Percentiles rank a stretch among this genome's conserved stretches.
Conservation (phyloP, 1,140 invertebrate genomes). For the Drosophila grimshawi region DNA sequence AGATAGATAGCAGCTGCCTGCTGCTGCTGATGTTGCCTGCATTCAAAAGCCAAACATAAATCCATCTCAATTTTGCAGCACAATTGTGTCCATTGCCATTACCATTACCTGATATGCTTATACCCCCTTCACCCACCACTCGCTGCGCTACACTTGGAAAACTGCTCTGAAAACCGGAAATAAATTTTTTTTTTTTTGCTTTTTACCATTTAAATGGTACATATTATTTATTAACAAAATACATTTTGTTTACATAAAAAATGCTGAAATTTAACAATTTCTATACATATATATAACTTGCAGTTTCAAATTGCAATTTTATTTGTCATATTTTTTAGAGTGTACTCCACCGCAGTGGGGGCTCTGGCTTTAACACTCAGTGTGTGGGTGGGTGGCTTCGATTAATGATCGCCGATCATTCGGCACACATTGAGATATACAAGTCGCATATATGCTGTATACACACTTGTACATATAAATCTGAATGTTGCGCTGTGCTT, state of each 20-base stretch:
- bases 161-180: neutral
- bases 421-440: slow-evolving; percentile 47
- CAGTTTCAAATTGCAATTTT: neutral
- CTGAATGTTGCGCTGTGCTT: slow-evolving; percentile 27
- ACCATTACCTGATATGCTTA: slow-evolving; percentile 51
- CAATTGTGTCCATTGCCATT: slow-evolving; percentile 61
- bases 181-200: too few relatives aligned
- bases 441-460: neutral
- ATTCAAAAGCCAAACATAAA: slow-evolving; percentile 31
- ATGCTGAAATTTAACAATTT: too few relatives aligned
- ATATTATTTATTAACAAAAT: too few relatives aligned
- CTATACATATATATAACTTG: too few relatives aligned
- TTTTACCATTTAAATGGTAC: too few relatives aligned
- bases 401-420: slow-evolving; percentile 33
- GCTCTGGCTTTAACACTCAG: slow-evolving; percentile 1
- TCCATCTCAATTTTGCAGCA: slow-evolving; percentile 21
- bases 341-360: slow-evolving; percentile 4
- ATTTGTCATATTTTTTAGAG: neutral
- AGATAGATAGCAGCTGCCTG: slow-evolving; percentile 1
- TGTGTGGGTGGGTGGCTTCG: slow-evolving; percentile 48
- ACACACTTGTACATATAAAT: slow-evolving; percentile 3
- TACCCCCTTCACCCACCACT: neutral
- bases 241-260: neutral
- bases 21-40: slow-evolving; percentile 7
- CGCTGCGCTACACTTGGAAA: neutral